These are phyloP conservation scores for Lagocephalus sceleratus DNA, from an alignment of 2,797 vertebrate species.

Conservation along the genomic window DNA sequence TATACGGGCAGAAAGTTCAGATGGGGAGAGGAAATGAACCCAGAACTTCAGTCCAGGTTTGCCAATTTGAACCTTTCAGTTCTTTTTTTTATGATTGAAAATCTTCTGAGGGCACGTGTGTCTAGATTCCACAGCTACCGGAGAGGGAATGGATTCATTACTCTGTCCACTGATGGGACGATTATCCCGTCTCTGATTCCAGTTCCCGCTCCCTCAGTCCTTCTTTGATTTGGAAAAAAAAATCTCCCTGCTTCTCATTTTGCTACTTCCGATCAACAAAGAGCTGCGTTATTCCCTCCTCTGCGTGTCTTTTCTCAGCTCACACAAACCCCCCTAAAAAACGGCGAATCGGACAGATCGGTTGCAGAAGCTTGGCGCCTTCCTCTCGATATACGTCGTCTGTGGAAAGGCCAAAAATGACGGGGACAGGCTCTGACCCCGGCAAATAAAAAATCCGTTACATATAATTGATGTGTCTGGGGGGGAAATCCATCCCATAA, in stretches of 20 bases:
- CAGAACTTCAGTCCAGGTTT: conserved; percentile 6
- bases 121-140: conserved; percentile 57
- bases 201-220: conserved; percentile 37
- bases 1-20: too few relatives aligned
- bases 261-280: conserved; percentile 33
- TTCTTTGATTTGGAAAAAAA: conserved; percentile 42
- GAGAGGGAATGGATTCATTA: conserved; percentile 68
- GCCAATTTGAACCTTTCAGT: conserved; percentile 11
- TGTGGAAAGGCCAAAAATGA: conserved; percentile 9
- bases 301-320: conserved; percentile 43
- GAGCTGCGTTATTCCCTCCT: conserved; percentile 9
- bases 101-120: conserved; percentile 35
- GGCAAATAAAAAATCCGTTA: conserved; percentile 52
- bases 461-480: conserved; percentile 63
- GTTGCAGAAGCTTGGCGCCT: conserved; percentile 46
- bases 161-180: conserved; percentile 56
- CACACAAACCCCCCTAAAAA: conserved; percentile 47
- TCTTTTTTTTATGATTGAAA: too few relatives aligned
- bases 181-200: conserved; percentile 60
- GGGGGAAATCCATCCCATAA: conserved; percentile 67
- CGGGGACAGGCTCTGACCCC: conserved; percentile 40
- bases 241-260: conserved; percentile 42
- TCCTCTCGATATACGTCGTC: conserved; percentile 29
- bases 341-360: conserved; percentile 60
- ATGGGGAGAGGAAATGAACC: too few relatives aligned